Base-by-base conservation (phyloP, 1,140 invertebrate species). In the Nebria ingens region DNA sequence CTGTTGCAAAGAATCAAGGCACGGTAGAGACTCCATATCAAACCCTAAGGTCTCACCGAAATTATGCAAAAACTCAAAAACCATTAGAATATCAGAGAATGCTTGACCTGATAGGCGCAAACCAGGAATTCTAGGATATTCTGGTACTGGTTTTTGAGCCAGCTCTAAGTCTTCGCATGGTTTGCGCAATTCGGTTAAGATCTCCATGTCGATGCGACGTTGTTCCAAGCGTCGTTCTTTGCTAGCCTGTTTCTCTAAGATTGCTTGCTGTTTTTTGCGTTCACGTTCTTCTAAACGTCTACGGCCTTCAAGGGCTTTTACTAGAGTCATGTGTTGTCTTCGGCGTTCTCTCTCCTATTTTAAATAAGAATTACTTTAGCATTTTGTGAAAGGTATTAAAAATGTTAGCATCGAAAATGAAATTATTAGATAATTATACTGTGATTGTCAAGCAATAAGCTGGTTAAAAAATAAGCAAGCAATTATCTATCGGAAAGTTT, bases 1-100 rank as follows among this genome's bases (percentile, higher is more conserved):
- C 62, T 86, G 78, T 70, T 97, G 93, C 0, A 97, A 72, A 50
- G 85, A 88, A 64, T 89, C 87, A 54, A 97, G 67, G 0, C 84
- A 87, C 2, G 93, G 93, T 40, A 97, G 68, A 0, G 86, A 86
- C 34, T 93, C 91, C 79, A 90, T 85, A 66, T 93, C 89, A 66
- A 96, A 95, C 40, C 92, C 92, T 9, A 98, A 74, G 0, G 91
- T 92, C 71, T 93, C 88, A 20, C 91, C 91, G 68, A 97, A 98
- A 70, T 95, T 97, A 64, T 95, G 88, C 49, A 96, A 76, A 70
- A 98, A 98, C 74, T 98, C 93, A 66, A 90, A 89, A 1, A 94
- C 87, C 89, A 97, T 95, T 2, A 97, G 76, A 29, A 89, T 76
- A 72, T 97, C 91, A 1, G 90, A 86, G 74, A 95, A 93, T 0